A percentile compares a stretch with the other conserved stretches of the same genome.
phyloP scores from a whole-genome alignment of 2,797 vertebrate genomes.

The Chaenodraco wilsoni region DNA sequence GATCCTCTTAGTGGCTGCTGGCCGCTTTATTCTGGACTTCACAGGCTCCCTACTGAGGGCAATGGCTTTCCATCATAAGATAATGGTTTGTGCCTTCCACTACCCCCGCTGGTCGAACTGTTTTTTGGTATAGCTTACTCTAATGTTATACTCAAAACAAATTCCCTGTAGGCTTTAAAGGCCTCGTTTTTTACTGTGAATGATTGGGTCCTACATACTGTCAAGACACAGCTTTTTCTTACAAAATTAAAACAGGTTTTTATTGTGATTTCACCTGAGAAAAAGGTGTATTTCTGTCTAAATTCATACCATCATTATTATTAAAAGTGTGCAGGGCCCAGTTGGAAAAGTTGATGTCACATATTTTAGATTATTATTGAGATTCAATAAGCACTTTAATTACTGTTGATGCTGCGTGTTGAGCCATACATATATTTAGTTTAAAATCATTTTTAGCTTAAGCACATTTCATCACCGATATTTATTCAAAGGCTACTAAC shows the following conservation, averaged over 20 bases:
- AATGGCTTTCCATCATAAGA: slow-evolving; percentile 40
- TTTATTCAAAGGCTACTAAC: neutral
- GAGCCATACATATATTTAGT: neutral
- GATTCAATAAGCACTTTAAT: neutral
- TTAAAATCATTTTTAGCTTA: neutral
- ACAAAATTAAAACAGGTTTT: neutral
- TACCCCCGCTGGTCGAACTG: slow-evolving; percentile 7
- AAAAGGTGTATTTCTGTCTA: neutral
- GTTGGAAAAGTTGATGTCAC: neutral
- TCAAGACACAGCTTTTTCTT: neutral
- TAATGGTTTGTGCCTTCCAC: slow-evolving; percentile 32
- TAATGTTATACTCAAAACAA: neutral
- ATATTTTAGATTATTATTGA: neutral
- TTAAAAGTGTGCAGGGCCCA: neutral
- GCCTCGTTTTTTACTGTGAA: neutral
- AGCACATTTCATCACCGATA: neutral
- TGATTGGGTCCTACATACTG: neutral
- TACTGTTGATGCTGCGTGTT: neutral
- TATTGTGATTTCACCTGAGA: neutral
- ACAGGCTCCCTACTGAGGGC: slow-evolving; percentile 44
- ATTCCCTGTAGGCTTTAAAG: slow-evolving; percentile 3
- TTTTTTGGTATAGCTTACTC: slow-evolving; percentile 11
- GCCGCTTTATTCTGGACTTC: slow-evolving; percentile 58
- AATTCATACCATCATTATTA: neutral
- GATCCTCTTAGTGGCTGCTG: slow-evolving; percentile 67